Conservation (phyloP, 2,113 vertebrate species). For the Pelmatolapia mariae region DNA sequence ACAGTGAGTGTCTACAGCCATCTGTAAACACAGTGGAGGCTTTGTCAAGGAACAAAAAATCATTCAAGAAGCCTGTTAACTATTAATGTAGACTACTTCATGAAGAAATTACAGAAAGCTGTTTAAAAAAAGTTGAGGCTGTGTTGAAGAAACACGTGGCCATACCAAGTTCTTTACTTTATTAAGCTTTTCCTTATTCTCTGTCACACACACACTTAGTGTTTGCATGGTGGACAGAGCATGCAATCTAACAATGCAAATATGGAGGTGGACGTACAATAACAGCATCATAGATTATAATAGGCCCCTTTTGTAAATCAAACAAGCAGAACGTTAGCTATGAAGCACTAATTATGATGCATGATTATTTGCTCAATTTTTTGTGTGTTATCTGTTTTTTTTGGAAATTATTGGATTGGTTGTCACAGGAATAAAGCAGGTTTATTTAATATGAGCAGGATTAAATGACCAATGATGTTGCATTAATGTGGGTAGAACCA, state of each 20-base stretch:
- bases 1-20: neutral
- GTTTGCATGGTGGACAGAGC: neutral
- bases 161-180: neutral
- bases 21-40: neutral
- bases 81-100: neutral
- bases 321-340: neutral
- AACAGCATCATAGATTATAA: neutral
- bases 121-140: neutral
- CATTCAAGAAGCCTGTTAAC: neutral
- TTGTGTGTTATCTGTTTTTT: neutral
- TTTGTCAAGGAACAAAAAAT: neutral
- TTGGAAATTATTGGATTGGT: neutral
- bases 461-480: neutral
- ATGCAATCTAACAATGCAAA: neutral
- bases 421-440: neutral
- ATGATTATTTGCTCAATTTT: neutral
- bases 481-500: neutral
- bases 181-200: neutral
- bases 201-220: neutral
- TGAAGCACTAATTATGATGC: neutral
- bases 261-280: neutral
- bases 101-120: neutral
- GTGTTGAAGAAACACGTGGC: neutral
- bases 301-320: neutral
- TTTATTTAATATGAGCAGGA: neutral